These are phyloP conservation scores for Leucoma salicis DNA, from an alignment of 2,888 invertebrate species.

Conservation along the genomic window DNA sequence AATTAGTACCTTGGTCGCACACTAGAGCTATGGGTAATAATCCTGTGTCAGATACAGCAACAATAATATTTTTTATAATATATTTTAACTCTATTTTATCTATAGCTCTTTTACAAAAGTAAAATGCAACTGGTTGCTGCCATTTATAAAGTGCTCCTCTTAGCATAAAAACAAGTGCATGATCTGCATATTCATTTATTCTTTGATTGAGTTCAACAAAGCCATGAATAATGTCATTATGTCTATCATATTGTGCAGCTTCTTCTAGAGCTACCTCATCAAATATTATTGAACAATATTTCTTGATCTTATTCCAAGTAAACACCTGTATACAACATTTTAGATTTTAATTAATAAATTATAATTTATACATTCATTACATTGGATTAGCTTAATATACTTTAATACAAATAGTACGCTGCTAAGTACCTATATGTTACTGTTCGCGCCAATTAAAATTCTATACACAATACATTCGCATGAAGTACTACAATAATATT, in stretches of 20 bases:
- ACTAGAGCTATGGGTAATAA: neutral
- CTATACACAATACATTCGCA: too few species aligned
- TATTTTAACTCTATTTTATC: neutral
- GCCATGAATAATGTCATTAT: neutral
- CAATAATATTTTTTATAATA: neutral
- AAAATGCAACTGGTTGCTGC: neutral
- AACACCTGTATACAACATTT: too few species aligned
- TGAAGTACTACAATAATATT: too few species aligned
- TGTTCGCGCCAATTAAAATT: too few species aligned
- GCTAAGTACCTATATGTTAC: too few species aligned
- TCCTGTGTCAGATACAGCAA: neutral
- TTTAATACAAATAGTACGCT: too few species aligned
- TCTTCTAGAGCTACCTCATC: neutral
- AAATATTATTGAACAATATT: neutral
- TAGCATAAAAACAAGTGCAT: neutral
- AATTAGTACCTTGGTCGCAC: neutral
- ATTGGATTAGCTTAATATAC: too few species aligned
- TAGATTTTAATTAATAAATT: neutral
- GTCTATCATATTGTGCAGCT: neutral
- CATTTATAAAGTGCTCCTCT: neutral
- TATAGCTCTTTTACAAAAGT: neutral
- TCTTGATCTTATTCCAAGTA: neutral
- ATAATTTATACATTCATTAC: too few species aligned
- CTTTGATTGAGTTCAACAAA: neutral
- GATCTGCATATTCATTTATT: neutral